These are phyloP conservation scores for Notarius quadriscutis DNA, from an alignment of 2,113 vertebrate species.

Conservation along the genomic window DNA sequence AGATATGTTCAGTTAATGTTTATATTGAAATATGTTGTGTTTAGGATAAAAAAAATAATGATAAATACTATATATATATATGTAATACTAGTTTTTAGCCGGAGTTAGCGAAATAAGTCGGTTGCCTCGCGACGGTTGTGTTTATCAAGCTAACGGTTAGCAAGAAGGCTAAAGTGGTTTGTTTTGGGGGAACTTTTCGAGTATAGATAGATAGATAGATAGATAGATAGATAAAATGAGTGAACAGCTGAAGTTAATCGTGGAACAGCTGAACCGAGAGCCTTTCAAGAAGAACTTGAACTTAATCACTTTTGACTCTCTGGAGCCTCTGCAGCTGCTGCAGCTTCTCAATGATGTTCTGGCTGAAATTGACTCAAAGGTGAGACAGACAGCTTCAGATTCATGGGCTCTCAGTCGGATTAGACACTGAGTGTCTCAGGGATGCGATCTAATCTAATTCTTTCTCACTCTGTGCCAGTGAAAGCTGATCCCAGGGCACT, in stretches of 20 bases:
- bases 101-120: constrained; percentile 32
- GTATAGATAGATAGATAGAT: background rate
- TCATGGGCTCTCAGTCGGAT: background rate
- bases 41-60: background rate
- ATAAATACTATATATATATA: background rate
- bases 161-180: no score
- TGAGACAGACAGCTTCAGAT: constrained; percentile 58
- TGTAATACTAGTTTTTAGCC: background rate
- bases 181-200: background rate
- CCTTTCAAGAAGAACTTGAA: constrained; percentile 95
- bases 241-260: constrained; percentile 93
- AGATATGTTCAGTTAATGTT: background rate
- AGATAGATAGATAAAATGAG: constrained; percentile 75
- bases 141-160: background rate
- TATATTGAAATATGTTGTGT: background rate
- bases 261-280: constrained; percentile 91
- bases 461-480: background rate
- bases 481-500: background rate
- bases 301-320: constrained; percentile 93
- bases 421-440: background rate
- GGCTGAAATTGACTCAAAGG: constrained; percentile 95
- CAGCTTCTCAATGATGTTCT: constrained; percentile 92
- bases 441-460: background rate
- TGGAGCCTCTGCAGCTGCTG: constrained; percentile 88
- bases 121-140: constrained; percentile 7